A percentile compares a stretch with the other conserved stretches of the same genome.
These are phyloP conservation scores for Heterotis niloticus DNA, from an alignment of 2,113 vertebrate genomes.

Conservation along the genomic window DNA sequence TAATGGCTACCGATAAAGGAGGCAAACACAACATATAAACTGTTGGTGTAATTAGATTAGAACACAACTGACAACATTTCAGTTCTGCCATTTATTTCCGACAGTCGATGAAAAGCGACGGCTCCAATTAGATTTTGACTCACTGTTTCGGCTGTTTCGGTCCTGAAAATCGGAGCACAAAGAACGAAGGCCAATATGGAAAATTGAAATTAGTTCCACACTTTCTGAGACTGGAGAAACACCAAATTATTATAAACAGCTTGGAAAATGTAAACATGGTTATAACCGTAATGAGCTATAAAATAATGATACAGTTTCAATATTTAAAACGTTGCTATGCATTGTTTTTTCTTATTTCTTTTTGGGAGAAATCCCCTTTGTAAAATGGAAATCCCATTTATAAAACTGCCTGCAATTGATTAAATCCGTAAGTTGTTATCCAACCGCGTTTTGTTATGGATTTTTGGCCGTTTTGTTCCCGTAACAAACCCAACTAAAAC, in stretches of 20 bases:
- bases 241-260: not conserved
- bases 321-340: not conserved
- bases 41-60: slow-evolving; percentile 28
- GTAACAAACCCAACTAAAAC: not conserved
- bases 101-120: slow-evolving; percentile 18
- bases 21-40: slow-evolving; percentile 3
- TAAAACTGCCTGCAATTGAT: not conserved
- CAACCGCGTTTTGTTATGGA: not conserved
- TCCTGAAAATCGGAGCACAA: not conserved
- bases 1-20: slow-evolving; percentile 10
- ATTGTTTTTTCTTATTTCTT: not conserved
- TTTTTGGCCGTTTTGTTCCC: not conserved
- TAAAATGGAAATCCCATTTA: not conserved
- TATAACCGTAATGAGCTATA: not conserved
- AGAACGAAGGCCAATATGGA: not conserved
- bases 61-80: slow-evolving; percentile 11
- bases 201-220: slow-evolving; percentile 9
- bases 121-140: not conserved
- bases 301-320: slow-evolving; percentile 1
- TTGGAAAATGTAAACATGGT: not conserved
- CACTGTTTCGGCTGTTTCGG: not conserved
- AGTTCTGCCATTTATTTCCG: not conserved
- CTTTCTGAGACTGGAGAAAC: not conserved
- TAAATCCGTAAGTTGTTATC: not conserved
- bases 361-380: not conserved